phyloP scores from a whole-genome alignment of 53 echinoderm and acorn worm genomes.

The Patiria pectinifera region DNA sequence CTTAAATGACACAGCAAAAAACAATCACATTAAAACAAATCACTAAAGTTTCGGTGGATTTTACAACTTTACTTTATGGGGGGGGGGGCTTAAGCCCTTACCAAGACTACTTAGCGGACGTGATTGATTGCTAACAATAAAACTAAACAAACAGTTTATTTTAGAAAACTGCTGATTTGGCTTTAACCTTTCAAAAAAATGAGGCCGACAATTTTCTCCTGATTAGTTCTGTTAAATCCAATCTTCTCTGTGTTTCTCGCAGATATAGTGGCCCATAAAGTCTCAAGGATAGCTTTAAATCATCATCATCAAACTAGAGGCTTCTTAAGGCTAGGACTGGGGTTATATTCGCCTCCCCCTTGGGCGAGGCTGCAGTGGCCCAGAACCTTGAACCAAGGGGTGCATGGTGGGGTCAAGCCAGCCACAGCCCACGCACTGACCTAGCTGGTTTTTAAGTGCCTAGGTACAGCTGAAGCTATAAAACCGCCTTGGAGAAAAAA shows the following conservation, averaged over 20 bases:
- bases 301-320: background rate
- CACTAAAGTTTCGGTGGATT: too few species aligned
- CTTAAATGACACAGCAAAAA: too few species aligned
- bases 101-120: too few species aligned
- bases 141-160: background rate
- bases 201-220: background rate
- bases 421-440: background rate
- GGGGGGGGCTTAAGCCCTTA: too few species aligned
- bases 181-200: background rate
- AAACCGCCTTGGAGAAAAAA: too few species aligned
- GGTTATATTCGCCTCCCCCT: background rate
- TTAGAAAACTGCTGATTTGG: background rate
- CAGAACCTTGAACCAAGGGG: constrained; percentile 8
- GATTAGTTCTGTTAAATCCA: background rate
- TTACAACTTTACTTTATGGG: too few species aligned
- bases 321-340: background rate
- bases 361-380: background rate
- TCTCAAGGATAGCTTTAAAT: constrained; percentile 37
- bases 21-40: too few species aligned
- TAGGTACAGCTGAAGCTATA: too few species aligned
- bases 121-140: too few species aligned
- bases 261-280: background rate
- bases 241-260: background rate
- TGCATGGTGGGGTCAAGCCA: background rate
- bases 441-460: background rate